These are phyloP conservation scores for Mya arenaria DNA, from an alignment of 1,140 invertebrate genomes.

Conservation along the genomic window DNA sequence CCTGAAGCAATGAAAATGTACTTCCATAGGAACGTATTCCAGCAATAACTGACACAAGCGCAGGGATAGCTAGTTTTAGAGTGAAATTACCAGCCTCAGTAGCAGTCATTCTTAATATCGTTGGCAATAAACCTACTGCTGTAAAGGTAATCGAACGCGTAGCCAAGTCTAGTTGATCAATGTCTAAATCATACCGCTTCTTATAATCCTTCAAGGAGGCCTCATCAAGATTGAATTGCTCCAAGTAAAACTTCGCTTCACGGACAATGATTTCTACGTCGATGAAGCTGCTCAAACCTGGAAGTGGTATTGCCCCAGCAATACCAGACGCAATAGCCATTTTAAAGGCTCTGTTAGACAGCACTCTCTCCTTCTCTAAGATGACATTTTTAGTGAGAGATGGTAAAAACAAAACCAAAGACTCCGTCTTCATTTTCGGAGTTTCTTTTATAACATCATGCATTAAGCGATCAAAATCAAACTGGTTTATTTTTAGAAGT, in stretches of 20 bases:
- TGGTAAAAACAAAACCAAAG: neutral
- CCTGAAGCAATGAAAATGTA: no score
- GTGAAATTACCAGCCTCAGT: no score
- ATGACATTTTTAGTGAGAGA: neutral
- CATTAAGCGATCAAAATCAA: neutral
- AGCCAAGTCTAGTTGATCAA: no score
- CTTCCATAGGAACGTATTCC: no score
- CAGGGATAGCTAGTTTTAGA: no score
- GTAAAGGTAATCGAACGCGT: no score
- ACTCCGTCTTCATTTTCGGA: neutral
- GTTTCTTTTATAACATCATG: neutral
- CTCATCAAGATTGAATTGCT: neutral
- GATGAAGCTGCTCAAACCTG: neutral
- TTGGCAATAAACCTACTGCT: no score
- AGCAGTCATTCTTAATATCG: no score
- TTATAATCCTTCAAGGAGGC: slow-evolving; percentile 31
- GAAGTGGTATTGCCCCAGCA: slow-evolving; percentile 10
- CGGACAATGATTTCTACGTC: neutral
- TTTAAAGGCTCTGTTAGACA: neutral
- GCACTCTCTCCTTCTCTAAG: neutral
- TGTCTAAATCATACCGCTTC: no score
- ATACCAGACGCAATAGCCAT: neutral
- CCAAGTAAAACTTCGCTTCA: neutral
- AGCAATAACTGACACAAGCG: no score
- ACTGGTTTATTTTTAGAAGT: neutral